These are phyloP conservation scores for Diloba caeruleocephala DNA, from an alignment of 2,888 invertebrate species.

Conservation along the genomic window DNA sequence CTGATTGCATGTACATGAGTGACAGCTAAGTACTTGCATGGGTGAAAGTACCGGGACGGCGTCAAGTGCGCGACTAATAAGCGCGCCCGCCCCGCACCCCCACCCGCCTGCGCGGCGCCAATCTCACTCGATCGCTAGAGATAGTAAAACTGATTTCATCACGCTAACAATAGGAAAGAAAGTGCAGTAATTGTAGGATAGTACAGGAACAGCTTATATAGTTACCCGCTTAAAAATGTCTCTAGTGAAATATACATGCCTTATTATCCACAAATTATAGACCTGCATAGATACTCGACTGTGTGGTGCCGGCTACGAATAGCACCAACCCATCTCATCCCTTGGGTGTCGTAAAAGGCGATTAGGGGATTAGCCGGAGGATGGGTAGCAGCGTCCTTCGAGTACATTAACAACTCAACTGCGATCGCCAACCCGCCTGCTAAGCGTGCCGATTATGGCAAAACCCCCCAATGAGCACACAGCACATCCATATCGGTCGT, in stretches of 20 bases:
- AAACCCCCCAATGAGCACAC: too few species aligned
- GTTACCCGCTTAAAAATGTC: conserved; percentile 36
- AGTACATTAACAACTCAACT: too few species aligned
- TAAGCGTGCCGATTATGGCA: too few species aligned
- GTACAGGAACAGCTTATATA: conserved; percentile 71
- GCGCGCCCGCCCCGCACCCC: conserved; percentile 57
- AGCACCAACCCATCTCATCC: too few species aligned
- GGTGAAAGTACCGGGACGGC: conserved; percentile 83
- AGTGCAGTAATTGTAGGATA: conserved; percentile 86
- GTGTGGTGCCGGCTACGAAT: too few species aligned
- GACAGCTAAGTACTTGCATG: conserved; percentile 73
- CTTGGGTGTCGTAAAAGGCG: too few species aligned
- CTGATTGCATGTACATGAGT: conserved; percentile 74
- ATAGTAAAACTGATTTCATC: conserved; percentile 85
- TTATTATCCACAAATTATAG: too few species aligned
- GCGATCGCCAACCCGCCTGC: too few species aligned
- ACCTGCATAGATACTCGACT: too few species aligned
- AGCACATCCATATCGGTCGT: too few species aligned
- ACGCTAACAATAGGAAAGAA: conserved; percentile 85
- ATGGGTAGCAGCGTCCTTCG: too few species aligned
- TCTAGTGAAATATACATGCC: conserved; percentile 7
- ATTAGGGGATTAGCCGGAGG: too few species aligned
- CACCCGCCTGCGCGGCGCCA: conserved; percentile 66
- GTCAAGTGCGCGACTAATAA: conserved; percentile 79
- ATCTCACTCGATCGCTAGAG: conserved; percentile 83